phyloP scores from a whole-genome alignment of 1,140 invertebrate genomes.

The Drosophila baimaii region DNA sequence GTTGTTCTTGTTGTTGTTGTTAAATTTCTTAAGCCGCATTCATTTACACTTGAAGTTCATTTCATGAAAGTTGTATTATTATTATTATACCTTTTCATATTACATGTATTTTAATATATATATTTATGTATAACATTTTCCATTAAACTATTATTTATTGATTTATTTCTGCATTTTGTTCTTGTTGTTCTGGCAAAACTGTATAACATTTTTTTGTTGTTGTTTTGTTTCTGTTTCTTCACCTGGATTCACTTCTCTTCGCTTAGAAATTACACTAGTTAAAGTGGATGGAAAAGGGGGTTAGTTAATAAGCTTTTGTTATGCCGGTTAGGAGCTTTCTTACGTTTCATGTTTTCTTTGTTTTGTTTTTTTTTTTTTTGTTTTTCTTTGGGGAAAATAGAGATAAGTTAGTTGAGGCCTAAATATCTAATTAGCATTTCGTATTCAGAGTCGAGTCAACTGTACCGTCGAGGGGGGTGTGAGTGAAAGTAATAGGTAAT shows the following conservation, averaged over 20 bases:
- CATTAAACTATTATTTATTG: slow-evolving; percentile 71
- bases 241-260: slow-evolving; percentile 21
- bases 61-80: slow-evolving; percentile 51
- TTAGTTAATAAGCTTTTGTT: slow-evolving; percentile 60
- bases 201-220: slow-evolving; percentile 66
- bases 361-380: slow-evolving; percentile 37
- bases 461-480: slow-evolving; percentile 23
- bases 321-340: slow-evolving; percentile 26
- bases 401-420: slow-evolving; percentile 56
- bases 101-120: slow-evolving; percentile 65
- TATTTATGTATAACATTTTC: slow-evolving; percentile 70
- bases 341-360: slow-evolving; percentile 26
- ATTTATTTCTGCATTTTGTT: slow-evolving; percentile 57
- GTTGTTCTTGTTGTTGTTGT: background rate
- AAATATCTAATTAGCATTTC: slow-evolving; percentile 24
- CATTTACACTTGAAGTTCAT: slow-evolving; percentile 52
- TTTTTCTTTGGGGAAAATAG: slow-evolving; percentile 63
- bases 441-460: slow-evolving; percentile 22
- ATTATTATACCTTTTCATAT: slow-evolving; percentile 51
- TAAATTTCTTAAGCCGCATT: slow-evolving; percentile 28
- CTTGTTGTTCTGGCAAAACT: slow-evolving; percentile 44
- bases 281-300: slow-evolving; percentile 50
- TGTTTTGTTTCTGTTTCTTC: slow-evolving; percentile 7
- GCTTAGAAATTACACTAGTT: slow-evolving; percentile 55
- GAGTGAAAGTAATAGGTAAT: slow-evolving; percentile 17